These are phyloP conservation scores for Drosophila neocordata DNA, from an alignment of 1,140 invertebrate genomes.

Conservation along the genomic window DNA sequence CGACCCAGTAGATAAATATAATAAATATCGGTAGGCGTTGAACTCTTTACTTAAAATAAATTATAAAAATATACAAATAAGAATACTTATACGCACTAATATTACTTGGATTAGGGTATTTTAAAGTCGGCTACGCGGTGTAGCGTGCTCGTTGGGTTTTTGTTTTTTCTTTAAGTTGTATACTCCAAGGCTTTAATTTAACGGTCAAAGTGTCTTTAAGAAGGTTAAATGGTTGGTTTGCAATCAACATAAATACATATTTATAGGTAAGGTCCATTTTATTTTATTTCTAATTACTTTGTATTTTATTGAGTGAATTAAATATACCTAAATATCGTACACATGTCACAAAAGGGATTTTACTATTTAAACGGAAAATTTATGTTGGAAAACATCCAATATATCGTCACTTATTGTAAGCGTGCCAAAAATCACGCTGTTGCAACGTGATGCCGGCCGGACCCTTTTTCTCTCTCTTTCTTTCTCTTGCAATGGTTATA, in stretches of 20 bases:
- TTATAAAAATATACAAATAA: too few species aligned
- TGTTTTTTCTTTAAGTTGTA: slow-evolving; percentile 10
- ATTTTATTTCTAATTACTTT: background rate
- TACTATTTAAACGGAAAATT: background rate
- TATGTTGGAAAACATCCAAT: background rate
- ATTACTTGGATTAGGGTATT: background rate
- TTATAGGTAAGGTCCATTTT: background rate
- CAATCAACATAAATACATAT: slow-evolving; percentile 10
- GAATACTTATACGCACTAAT: too few species aligned
- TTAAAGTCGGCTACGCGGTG: background rate
- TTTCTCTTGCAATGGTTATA: slow-evolving; percentile 11
- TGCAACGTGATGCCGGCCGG: slow-evolving; percentile 58
- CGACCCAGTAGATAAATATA: background rate
- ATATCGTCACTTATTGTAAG: background rate
- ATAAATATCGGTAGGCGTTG: background rate
- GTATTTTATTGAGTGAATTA: background rate
- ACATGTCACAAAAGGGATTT: background rate
- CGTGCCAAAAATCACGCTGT: slow-evolving; percentile 45
- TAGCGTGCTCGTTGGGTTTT: slow-evolving; percentile 12
- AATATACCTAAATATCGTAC: background rate
- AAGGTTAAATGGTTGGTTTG: slow-evolving; percentile 50
- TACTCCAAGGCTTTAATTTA: slow-evolving; percentile 58
- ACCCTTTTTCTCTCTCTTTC: slow-evolving; percentile 1
- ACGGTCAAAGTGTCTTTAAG: slow-evolving; percentile 47
- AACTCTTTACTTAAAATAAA: background rate